Evolutionary conservation across 1,140 invertebrate species (phyloP), one percentile per base, ranked within the genome.

Genomic region (Diachasma alloeum): DNA sequence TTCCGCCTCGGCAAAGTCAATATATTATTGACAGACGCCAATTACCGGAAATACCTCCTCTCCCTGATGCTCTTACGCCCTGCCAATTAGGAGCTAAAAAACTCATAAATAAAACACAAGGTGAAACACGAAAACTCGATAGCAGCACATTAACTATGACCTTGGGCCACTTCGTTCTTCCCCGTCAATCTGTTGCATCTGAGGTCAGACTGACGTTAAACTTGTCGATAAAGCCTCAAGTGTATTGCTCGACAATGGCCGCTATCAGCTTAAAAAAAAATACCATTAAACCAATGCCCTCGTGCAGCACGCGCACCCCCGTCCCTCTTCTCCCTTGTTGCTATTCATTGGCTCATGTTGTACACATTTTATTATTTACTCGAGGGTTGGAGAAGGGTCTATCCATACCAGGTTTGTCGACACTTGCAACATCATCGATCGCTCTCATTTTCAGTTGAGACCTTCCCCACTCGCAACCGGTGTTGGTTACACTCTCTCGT

Each of bases 361-460:
- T 26, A 63, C 26, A 63, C 59, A 63, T 63, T 63, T 31, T 31
- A 63, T 63, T 63, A 63, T 63, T 63, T 63, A 63, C 24, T 13
- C 59, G 48, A 5, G 17, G n/a, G 48, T 53, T 5, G 48, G 48
- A 19, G 48, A 56, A 19, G n/a, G 19, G 48, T 22, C 48, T 56
- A 56, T 56, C 48, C 24, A 63, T 63, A 31, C 59, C 59, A 3
- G 26, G 53, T 63, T 17, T 46, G 73, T 39, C 78, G 36, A 74
- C 78, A 79, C 74, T 79, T 63, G 74, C 76, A 75, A 77, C 72
- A 71, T 74, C 75, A 79, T 79, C 75, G 78, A 79, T 79, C 75
- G 78, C 72, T 79, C 78, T 77, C 72, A 53, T 77, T 79, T 79
- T 72, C 59, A 79, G 74, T 79, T 79, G 76, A 67, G 73, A 70